Evolutionary conservation across 2,113 vertebrate species (phyloP).

Genomic region (Alosa alosa): DNA sequence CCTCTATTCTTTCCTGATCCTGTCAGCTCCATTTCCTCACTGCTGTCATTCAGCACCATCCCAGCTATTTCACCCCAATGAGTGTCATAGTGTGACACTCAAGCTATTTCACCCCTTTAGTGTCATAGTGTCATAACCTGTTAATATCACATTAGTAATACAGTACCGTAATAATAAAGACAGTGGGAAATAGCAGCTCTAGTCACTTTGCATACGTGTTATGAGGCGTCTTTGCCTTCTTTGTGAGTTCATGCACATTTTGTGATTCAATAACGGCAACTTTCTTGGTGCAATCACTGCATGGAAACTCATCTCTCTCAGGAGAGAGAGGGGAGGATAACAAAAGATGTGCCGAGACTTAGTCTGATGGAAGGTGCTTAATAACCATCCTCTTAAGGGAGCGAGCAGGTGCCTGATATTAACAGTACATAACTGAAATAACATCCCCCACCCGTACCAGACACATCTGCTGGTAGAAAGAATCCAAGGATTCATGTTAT

Average conservation of each 20-base stretch:
- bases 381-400: constrained; percentile 10
- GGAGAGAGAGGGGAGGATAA: not conserved
- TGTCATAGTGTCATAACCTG: not conserved
- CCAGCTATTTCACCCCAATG: not conserved
- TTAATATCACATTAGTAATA: constrained; percentile 1
- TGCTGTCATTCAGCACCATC: not conserved
- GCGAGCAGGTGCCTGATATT: constrained; percentile 1
- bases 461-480: constrained; percentile 9
- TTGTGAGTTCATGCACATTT: not conserved
- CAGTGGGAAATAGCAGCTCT: not conserved
- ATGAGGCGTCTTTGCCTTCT: not conserved
- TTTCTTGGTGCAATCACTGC: not conserved
- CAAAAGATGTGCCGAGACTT: not conserved
- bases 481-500: constrained; percentile 1
- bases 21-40: not conserved
- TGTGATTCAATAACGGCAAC: not conserved
- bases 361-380: not conserved
- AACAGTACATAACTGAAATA: constrained; percentile 3
- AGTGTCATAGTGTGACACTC: not conserved
- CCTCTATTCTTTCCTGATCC: not conserved
- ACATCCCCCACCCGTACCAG: not conserved
- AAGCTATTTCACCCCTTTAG: not conserved
- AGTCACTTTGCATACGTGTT: not conserved
- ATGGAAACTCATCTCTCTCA: not conserved
- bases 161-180: not conserved